phyloP scores from a whole-genome alignment of 2,888 invertebrate species.

The Apamea anceps region DNA sequence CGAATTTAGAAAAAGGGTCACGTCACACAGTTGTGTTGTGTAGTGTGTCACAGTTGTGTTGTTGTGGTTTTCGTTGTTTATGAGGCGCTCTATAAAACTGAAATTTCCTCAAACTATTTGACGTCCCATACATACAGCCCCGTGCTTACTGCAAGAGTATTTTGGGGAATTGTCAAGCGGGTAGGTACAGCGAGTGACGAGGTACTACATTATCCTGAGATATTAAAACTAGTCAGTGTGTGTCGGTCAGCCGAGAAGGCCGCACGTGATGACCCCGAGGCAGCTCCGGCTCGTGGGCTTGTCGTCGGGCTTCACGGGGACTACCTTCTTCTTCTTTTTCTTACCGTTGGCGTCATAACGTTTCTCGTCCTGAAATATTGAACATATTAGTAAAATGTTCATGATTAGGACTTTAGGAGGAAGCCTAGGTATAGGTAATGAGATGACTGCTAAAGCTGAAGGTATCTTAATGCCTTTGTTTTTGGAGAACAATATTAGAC shows the following conservation, averaged over 20 bases:
- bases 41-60: not conserved
- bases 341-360: slow-evolving; percentile 85
- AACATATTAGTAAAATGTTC: not conserved
- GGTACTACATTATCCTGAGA: not conserved
- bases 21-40: not conserved
- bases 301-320: slow-evolving; percentile 71
- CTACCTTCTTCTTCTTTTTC: slow-evolving; percentile 85
- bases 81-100: not conserved
- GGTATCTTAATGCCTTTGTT: not conserved
- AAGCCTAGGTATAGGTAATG: not conserved
- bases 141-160: not conserved
- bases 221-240: slow-evolving; percentile 16
- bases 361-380: slow-evolving; percentile 82
- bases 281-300: slow-evolving; percentile 73
- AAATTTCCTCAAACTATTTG: not conserved
- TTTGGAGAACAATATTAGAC: not conserved
- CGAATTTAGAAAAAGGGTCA: too few species aligned
- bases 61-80: not conserved
- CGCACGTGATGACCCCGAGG: slow-evolving; percentile 80
- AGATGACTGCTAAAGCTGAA: not conserved
- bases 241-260: slow-evolving; percentile 75
- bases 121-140: not conserved
- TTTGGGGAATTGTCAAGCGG: not conserved
- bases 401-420: not conserved
- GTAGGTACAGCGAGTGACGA: not conserved